Conservation (phyloP, 2,888 invertebrate species). For the Bhutanitis thaidina region DNA sequence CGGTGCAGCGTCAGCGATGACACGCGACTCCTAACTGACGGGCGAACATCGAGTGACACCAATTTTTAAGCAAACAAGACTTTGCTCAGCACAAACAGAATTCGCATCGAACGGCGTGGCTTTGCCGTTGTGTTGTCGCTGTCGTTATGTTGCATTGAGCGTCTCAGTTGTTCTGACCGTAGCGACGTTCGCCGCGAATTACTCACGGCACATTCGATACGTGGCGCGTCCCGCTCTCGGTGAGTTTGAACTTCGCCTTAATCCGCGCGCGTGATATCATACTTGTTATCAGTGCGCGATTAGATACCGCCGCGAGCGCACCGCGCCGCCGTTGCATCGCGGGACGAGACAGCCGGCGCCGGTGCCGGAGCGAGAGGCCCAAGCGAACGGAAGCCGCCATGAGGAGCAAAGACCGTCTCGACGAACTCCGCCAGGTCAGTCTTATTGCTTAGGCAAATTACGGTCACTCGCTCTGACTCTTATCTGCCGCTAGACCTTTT, state of each 20-base stretch:
- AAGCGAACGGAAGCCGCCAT: slow-evolving; percentile 77
- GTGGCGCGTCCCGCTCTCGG: background rate
- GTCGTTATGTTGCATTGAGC: too few species aligned
- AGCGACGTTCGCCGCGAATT: background rate
- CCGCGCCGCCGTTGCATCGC: slow-evolving; percentile 38
- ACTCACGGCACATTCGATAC: background rate
- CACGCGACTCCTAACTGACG: background rate
- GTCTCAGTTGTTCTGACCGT: too few species aligned
- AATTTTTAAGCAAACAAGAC: background rate
- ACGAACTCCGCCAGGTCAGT: slow-evolving; percentile 63
- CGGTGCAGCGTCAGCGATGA: background rate
- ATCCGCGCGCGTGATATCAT: slow-evolving; percentile 33
- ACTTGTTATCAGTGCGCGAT: slow-evolving; percentile 54
- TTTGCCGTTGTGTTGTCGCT: background rate
- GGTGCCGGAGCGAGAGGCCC: slow-evolving; percentile 15
- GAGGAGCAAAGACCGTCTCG: slow-evolving; percentile 66
- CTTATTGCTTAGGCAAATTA: background rate
- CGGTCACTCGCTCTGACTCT: background rate
- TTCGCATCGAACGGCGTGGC: background rate
- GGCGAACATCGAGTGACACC: background rate
- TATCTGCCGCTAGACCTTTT: background rate
- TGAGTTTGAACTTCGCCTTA: background rate
- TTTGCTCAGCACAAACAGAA: background rate
- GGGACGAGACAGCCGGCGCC: slow-evolving; percentile 23
- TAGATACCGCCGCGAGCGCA: slow-evolving; percentile 59